Evolutionary conservation across 2,113 vertebrate species (phyloP).

Genomic region (Pleuronectes platessa): DNA sequence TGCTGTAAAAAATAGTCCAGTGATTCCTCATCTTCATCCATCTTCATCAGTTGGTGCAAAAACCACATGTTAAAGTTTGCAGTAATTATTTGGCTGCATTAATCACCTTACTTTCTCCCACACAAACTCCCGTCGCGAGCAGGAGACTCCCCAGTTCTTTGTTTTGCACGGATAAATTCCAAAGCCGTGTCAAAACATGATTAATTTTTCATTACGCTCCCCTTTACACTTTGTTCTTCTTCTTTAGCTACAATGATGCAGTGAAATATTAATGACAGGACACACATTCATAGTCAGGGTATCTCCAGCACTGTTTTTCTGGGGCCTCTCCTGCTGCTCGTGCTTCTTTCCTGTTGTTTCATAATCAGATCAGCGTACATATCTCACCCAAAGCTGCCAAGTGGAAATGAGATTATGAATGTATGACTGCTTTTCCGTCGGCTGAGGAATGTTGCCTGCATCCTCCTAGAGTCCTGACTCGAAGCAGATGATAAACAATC

Average conservation of each 20-base stretch:
- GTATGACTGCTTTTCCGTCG: slow-evolving; percentile 66
- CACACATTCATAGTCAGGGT: slow-evolving; percentile 61
- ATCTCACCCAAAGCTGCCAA: slow-evolving; percentile 73
- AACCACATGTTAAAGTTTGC: slow-evolving; percentile 7
- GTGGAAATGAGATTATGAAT: slow-evolving; percentile 75
- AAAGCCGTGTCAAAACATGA: slow-evolving; percentile 73
- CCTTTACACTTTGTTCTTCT: slow-evolving; percentile 74
- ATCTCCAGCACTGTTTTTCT: slow-evolving; percentile 57
- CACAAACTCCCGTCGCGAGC: slow-evolving; percentile 31
- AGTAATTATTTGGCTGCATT: slow-evolving; percentile 44
- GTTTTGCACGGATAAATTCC: slow-evolving; percentile 61
- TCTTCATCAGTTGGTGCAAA: slow-evolving; percentile 26
- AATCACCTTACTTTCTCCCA: slow-evolving; percentile 46
- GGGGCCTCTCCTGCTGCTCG: slow-evolving; percentile 58
- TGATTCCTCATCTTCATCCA: not conserved
- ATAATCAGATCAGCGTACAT: slow-evolving; percentile 77
- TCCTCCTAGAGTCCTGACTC: slow-evolving; percentile 25
- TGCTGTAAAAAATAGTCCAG: slow-evolving; percentile 18
- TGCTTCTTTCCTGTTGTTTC: slow-evolving; percentile 71
- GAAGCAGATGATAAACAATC: slow-evolving; percentile 44
- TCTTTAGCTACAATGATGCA: slow-evolving; percentile 68
- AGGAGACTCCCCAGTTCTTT: slow-evolving; percentile 25
- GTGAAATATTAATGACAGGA: slow-evolving; percentile 81
- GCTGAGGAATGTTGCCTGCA: slow-evolving; percentile 48
- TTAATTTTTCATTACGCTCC: slow-evolving; percentile 76